These are phyloP conservation scores for Hipposideros armiger DNA, from an alignment of 2,113 vertebrate genomes.

Conservation along the genomic window DNA sequence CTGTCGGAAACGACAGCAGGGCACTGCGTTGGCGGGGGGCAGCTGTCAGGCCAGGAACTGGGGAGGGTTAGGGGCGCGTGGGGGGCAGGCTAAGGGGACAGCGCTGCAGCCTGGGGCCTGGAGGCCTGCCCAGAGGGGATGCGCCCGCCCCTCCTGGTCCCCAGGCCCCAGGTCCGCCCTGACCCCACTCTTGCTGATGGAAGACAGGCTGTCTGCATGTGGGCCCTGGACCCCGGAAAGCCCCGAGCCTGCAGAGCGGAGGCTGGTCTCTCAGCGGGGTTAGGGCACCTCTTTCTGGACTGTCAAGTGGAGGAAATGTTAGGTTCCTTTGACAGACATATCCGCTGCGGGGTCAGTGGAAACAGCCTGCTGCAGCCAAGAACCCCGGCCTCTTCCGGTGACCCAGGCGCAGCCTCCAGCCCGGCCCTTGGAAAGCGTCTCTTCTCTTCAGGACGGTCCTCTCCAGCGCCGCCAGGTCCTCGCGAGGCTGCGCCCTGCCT, in stretches of 20 bases:
- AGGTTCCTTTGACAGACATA: conserved; percentile 70
- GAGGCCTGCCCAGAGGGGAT: neutral
- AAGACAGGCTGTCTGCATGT: conserved; percentile 70
- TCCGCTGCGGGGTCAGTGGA: conserved; percentile 58
- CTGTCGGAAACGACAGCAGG: too few relatives aligned
- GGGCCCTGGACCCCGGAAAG: conserved; percentile 34
- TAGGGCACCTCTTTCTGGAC: neutral
- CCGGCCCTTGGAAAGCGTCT: neutral
- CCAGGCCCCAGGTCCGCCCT: neutral
- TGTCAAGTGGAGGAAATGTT: conserved; percentile 77
- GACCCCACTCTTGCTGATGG: conserved; percentile 67
- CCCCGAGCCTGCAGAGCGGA: neutral
- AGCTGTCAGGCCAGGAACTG: neutral
- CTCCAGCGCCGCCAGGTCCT: too few relatives aligned
- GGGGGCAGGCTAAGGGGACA: neutral
- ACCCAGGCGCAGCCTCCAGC: accelerated
- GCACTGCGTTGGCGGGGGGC: neutral
- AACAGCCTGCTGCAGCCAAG: neutral
- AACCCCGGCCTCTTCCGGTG: too few relatives aligned
- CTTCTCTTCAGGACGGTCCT: too few relatives aligned
- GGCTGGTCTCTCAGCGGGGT: neutral
- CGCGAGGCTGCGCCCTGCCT: neutral
- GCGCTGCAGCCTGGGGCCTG: accelerated
- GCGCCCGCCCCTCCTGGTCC: neutral
- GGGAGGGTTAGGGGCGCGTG: accelerated